Evolutionary conservation across 2,888 invertebrate genomes (phyloP), one percentile per base, ranked within the genome.

Genomic region (Acrobasis consociella): DNA sequence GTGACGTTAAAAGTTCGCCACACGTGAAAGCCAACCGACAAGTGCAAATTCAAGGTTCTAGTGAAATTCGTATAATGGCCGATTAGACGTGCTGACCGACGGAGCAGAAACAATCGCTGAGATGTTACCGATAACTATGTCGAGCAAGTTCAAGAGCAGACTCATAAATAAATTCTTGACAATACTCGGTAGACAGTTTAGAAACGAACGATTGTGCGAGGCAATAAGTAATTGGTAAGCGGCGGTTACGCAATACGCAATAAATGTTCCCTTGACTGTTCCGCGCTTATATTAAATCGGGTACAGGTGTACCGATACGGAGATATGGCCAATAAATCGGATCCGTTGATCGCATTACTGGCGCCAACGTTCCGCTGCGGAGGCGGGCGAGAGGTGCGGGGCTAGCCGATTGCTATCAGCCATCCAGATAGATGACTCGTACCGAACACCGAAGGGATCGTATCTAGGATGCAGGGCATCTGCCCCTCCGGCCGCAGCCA

Each of bases 321-420:
- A 83, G 89, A 87, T 87, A 86, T 78, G 77, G 77, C 76, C 78
- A 82, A 87, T 88, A 87, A 88, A 89, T 89, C 84, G 79, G 78
- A 85, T 82, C 73, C 75, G 81, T 76, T 81, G 84, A 83, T 83
- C 83, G 83, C 80, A 83, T 83, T 83, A 82, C 82, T 81, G 90
- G 90, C 90, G 91, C 89, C 89, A 85, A 80, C 81, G 82, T 81
- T 82, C 82, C 82, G 82, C 78, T 81, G 74, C n/a, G 74, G 71
- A 67, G 69, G 64, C 31, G 31, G 64, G 64, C 59, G 68, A 64
- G 71, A 69, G 65, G 70, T 62, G 67, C 67, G 66, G 63, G 71
- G 70, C 71, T 70, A 39, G 51, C 39, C 42, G 81, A 82, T 82
- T 68, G 69, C 70, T 76, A 83, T 83, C 83, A 64, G 46, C 46